These are phyloP conservation scores for Platysternon megacephalum DNA, from an alignment of 2,113 vertebrate species.

Conservation along the genomic window DNA sequence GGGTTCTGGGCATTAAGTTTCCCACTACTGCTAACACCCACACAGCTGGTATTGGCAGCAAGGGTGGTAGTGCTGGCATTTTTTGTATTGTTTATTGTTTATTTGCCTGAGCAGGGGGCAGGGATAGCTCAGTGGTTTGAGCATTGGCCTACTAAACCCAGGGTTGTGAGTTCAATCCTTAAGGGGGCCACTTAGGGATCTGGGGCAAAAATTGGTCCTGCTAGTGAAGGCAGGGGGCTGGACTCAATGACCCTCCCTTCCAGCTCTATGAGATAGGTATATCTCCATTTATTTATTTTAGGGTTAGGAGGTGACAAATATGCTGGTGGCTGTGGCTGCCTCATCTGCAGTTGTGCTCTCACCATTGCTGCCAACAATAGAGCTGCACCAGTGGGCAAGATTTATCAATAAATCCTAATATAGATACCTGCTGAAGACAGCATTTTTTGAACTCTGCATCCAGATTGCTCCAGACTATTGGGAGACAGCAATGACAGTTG, in stretches of 20 bases:
- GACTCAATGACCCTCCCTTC: too few species aligned
- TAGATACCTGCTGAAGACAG: background rate
- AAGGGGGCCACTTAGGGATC: too few species aligned
- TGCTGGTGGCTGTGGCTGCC: background rate
- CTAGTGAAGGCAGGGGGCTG: too few species aligned
- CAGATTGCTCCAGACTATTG: background rate
- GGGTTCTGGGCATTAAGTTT: background rate
- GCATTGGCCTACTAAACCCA: too few species aligned
- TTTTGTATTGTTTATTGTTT: constrained; percentile 19
- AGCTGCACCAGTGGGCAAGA: constrained; percentile 4
- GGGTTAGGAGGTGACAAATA: background rate
- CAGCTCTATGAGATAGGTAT: too few species aligned
- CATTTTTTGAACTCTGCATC: background rate
- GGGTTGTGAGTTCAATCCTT: too few species aligned
- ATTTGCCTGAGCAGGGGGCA: constrained; percentile 21
- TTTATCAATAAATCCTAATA: background rate
- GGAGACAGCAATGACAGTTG: background rate
- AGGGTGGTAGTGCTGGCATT: background rate
- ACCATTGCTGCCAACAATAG: background rate
- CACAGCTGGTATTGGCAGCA: background rate
- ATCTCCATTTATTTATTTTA: too few species aligned
- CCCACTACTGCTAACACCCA: background rate
- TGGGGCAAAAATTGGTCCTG: too few species aligned
- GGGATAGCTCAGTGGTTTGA: too few species aligned
- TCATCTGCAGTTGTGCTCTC: background rate